These are phyloP conservation scores for Mormyrus iriodes DNA, from an alignment of 2,113 vertebrate genomes.

Conservation along the genomic window DNA sequence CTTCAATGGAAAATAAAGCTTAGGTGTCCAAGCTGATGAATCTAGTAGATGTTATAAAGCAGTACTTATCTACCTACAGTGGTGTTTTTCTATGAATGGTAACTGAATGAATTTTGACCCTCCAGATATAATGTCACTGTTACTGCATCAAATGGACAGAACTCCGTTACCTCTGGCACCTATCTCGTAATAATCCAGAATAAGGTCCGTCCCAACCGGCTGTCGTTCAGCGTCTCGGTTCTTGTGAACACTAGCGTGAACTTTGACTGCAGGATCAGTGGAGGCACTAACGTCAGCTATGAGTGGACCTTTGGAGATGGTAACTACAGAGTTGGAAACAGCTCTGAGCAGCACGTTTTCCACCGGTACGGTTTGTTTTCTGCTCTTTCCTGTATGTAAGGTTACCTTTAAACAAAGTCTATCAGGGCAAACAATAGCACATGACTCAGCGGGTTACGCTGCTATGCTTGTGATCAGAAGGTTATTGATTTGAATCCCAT, in stretches of 20 bases:
- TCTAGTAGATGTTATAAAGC: neutral
- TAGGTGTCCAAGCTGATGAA: neutral
- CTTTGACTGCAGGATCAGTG: slow-evolving; percentile 62
- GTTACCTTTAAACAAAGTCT: neutral
- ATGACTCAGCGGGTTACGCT: neutral
- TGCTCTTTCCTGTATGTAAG: neutral
- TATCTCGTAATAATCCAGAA: slow-evolving; percentile 57
- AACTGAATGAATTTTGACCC: neutral
- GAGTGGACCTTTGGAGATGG: slow-evolving; percentile 74
- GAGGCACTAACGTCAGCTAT: slow-evolving; percentile 59
- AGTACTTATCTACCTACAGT: neutral
- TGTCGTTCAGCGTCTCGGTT: slow-evolving; percentile 55
- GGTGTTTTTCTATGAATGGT: neutral
- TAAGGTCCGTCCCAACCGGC: slow-evolving; percentile 56
- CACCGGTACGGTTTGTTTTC: slow-evolving; percentile 45
- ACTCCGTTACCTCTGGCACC: slow-evolving; percentile 47
- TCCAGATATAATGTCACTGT: slow-evolving; percentile 62
- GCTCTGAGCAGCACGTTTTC: slow-evolving; percentile 54
- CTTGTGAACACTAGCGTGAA: slow-evolving; percentile 50
- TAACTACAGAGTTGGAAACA: slow-evolving; percentile 38
- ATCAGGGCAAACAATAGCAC: neutral
- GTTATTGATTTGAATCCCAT: neutral
- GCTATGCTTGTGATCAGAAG: neutral
- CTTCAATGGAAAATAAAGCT: neutral
- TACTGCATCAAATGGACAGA: slow-evolving; percentile 34